Conservation (phyloP, 2,797 vertebrate genomes). For the Ctenochaetus hawaiiensis region DNA sequence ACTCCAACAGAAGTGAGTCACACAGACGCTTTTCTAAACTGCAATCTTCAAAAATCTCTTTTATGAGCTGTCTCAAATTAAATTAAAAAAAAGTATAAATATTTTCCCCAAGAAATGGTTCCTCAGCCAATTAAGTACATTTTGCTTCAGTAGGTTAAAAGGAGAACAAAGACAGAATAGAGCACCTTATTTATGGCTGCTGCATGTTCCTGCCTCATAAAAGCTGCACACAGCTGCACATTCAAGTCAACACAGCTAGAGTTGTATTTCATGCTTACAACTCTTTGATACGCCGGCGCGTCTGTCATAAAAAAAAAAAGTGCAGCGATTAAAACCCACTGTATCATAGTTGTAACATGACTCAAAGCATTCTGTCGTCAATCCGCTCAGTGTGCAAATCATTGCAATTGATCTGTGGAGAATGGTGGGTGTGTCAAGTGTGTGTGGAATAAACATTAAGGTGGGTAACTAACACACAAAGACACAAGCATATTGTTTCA, state of each 20-base stretch:
- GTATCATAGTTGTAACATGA: conserved; percentile 36
- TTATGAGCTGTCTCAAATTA: conserved; percentile 27
- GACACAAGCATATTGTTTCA: background rate
- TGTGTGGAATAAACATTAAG: conserved; percentile 21
- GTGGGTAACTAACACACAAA: background rate
- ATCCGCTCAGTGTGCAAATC: conserved; percentile 51
- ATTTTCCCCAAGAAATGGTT: conserved; percentile 35
- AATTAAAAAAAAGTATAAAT: conserved; percentile 28
- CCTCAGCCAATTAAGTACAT: conserved; percentile 42
- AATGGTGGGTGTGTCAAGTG: background rate
- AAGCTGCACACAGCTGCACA: conserved; percentile 51
- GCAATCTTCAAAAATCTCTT: conserved; percentile 33
- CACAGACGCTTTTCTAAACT: conserved; percentile 30
- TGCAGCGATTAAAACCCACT: conserved; percentile 53
- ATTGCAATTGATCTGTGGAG: conserved; percentile 52
- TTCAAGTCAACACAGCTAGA: conserved; percentile 57
- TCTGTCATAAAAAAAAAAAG: conserved; percentile 53
- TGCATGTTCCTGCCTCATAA: conserved; percentile 38
- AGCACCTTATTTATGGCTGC: conserved; percentile 61
- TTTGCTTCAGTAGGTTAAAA: conserved; percentile 27
- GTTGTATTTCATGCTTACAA: conserved; percentile 63
- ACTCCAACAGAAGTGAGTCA: conserved; percentile 61
- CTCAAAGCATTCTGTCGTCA: conserved; percentile 28
- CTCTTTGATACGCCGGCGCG: conserved; percentile 41
- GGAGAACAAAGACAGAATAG: conserved; percentile 28